Percentiles rank a stretch among this genome's conserved stretches.
Conservation (phyloP, 35 echinoderm and acorn worm species). For the Ptychodera flava region DNA sequence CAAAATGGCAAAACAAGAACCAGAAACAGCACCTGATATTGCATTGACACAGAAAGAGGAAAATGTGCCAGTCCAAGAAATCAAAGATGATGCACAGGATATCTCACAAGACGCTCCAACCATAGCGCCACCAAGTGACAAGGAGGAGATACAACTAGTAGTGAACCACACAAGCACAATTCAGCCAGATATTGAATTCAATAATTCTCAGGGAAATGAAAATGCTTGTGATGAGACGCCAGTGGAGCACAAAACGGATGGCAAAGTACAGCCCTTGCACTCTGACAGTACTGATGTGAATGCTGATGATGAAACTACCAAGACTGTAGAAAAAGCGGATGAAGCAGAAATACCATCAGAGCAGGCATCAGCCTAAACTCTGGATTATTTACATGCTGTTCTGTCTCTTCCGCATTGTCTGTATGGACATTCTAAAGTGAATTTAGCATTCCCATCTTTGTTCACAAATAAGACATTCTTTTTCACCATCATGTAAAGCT, state of each 20-base stretch:
- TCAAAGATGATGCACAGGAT: no score
- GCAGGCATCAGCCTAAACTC: background rate
- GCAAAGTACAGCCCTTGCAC: background rate
- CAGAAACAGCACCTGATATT: constrained; percentile 14
- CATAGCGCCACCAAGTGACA: background rate
- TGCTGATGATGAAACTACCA: background rate
- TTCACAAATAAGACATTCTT: no score
- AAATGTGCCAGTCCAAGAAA: background rate
- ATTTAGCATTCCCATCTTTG: background rate
- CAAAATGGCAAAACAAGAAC: background rate
- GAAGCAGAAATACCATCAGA: background rate
- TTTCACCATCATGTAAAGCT: no score
- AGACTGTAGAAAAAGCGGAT: background rate
- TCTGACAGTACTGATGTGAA: background rate
- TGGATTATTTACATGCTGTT: background rate
- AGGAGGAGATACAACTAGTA: background rate
- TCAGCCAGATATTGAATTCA: background rate
- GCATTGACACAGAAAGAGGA: background rate
- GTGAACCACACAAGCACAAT: background rate
- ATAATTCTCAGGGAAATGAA: background rate
- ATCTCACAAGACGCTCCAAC: no score
- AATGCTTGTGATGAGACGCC: background rate
- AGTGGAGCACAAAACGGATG: background rate
- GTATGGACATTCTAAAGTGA: no score
- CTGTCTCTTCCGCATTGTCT: no score